A percentile compares a stretch with the other conserved stretches of the same genome.
Conservation (phyloP, 1,140 invertebrate genomes). For the Lanistes nyassanus region DNA sequence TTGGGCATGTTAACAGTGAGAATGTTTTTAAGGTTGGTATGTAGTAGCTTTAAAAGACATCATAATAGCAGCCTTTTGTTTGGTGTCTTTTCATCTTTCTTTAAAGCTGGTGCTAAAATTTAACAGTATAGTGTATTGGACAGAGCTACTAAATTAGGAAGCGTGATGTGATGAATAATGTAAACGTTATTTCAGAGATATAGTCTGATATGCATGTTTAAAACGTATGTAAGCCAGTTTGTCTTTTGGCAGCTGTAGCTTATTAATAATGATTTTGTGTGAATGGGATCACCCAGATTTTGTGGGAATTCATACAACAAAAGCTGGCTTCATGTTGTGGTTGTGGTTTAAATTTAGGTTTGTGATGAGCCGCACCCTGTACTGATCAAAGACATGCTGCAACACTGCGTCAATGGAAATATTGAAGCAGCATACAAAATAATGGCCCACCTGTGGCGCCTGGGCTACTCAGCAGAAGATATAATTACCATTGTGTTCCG, state of each 20-base stretch:
- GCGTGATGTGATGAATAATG: too few relatives aligned
- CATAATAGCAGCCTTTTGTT: conserved; percentile 5
- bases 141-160: too few relatives aligned
- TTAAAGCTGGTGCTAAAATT: neutral
- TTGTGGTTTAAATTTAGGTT: conserved; percentile 78
- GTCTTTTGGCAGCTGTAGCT: too few relatives aligned
- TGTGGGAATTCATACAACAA: neutral
- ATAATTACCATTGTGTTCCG: conserved; percentile 95
- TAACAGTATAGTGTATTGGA: too few relatives aligned
- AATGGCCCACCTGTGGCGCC: conserved; percentile 86
- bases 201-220: too few relatives aligned
- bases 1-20: conserved; percentile 88
- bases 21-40: conserved; percentile 93
- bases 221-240: too few relatives aligned
- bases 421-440: conserved; percentile 90
- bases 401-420: conserved; percentile 83
- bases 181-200: too few relatives aligned
- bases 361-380: conserved; percentile 99
- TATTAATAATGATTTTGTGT: too few relatives aligned
- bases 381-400: conserved; percentile 91
- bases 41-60: neutral
- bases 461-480: conserved; percentile 96
- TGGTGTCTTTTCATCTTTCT: neutral
- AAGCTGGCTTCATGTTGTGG: neutral
- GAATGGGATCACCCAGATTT: too few relatives aligned